Base-by-base conservation (phyloP, 2,797 vertebrate genomes). In the Tarsius wallacei region DNA sequence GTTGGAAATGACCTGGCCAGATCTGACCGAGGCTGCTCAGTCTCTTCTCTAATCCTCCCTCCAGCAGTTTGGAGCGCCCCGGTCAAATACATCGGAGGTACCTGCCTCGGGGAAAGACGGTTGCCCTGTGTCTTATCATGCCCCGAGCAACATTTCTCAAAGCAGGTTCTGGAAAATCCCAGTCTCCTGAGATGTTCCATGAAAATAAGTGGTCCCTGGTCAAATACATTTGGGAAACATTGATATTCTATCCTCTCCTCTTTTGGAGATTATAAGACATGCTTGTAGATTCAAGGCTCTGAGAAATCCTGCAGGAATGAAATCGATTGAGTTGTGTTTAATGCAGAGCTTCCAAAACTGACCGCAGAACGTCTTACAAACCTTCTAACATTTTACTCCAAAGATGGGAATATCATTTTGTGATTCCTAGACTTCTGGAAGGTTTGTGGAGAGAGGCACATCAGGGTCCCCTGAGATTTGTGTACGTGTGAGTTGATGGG, bases 401-500 rank as follows among this genome's bases (percentile, higher is more conserved):
- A 85, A 61, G 57, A 68, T 15, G 19, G 4, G 66, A 13, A 31
- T 64, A 90, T 80, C 19, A 33, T n/a, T 78, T 57, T 91, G 57
- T 31, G 33, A 55, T 76, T 88, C 21, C 76, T 73, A 51, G 76
- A 80, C 61, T 70, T 66, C 15, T 13, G 49, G 31, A 36, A 26
- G 42, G 17, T 51, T 71, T 28, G 24, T 0, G 17, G 81, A 21
- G 33, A 82, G 21, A 59, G 8, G 9, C 3, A 22, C 24, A 49
- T 64, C 13, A 13, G 0, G 2, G 15, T 26, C 24, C 53, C 26
- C 47, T 7, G 57, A 76, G 22, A 36, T n/a, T 12, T 51, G 28
- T 7, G 36, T 33, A n/a, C 2, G 0, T 24, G 68, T 0, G 4
- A 51, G 57, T n/a, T 7, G 15, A 24, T 0, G 36, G 49, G 47